phyloP scores from a whole-genome alignment of 2,113 vertebrate genomes.

The Ahaetulla prasina region DNA sequence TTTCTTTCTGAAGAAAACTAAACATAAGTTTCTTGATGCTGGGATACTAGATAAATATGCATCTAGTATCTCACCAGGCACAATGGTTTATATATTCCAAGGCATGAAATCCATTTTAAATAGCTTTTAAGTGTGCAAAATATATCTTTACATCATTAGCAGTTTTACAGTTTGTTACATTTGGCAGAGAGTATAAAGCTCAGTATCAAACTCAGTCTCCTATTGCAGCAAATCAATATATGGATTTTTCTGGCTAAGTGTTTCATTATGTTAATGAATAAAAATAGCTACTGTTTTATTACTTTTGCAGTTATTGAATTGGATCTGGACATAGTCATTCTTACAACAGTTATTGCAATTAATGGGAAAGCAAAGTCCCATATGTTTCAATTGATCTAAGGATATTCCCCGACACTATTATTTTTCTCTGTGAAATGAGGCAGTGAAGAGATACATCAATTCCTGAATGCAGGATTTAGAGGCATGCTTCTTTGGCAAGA shows the following conservation, averaged over 20 bases:
- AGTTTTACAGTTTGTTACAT: slow-evolving; percentile 5
- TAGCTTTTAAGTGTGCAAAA: slow-evolving; percentile 9
- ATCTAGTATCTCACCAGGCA: background rate
- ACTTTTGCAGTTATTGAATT: background rate
- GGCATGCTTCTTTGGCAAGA: background rate
- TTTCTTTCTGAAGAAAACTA: background rate
- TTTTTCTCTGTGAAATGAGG: background rate
- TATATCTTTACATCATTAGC: background rate
- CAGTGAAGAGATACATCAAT: background rate
- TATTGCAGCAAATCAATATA: background rate
- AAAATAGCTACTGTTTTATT: background rate
- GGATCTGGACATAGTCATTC: background rate
- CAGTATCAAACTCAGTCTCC: background rate
- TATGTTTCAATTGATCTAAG: background rate
- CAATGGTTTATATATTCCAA: background rate
- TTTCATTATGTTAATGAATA: slow-evolving; percentile 4
- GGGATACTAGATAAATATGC: background rate
- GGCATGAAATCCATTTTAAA: background rate
- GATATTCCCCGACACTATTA: background rate
- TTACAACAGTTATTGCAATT: background rate
- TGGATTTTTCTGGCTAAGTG: background rate
- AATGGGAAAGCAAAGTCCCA: background rate
- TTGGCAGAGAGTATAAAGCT: slow-evolving; percentile 5
- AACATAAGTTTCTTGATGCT: background rate
- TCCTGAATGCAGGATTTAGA: background rate